These are phyloP conservation scores for Nasonia giraulti DNA, from an alignment of 1,140 invertebrate genomes.

Conservation along the genomic window DNA sequence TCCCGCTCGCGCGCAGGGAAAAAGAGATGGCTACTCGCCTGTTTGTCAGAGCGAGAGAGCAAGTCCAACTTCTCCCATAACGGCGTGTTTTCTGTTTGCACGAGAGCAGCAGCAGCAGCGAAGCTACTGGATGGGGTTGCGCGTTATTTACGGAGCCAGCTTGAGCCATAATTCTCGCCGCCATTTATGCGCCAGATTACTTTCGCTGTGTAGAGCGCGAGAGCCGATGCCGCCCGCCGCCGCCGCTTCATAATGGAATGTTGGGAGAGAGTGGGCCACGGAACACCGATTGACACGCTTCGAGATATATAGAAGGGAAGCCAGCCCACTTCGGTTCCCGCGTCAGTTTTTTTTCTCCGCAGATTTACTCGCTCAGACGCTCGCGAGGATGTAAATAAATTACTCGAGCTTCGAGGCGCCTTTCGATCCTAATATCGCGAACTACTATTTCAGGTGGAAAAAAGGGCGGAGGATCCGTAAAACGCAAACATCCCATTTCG, in stretches of 20 bases:
- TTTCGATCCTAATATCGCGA: too few relatives aligned
- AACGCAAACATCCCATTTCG: background rate
- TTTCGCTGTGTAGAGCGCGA: background rate
- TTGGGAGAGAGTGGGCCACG: background rate
- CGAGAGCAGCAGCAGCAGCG: constrained; percentile 7
- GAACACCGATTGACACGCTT: constrained; percentile 30
- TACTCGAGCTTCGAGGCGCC: background rate
- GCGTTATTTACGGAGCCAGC: constrained; percentile 26
- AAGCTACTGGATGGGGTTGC: constrained; percentile 8
- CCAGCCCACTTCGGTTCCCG: background rate
- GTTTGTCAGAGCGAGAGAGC: constrained; percentile 55
- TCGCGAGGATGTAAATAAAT: background rate
- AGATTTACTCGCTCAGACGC: background rate
- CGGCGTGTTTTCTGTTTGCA: constrained; percentile 60
- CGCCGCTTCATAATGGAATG: constrained; percentile 5
- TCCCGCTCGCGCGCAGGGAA: background rate
- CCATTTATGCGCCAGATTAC: constrained; percentile 43
- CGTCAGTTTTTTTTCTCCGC: too few relatives aligned
- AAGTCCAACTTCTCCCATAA: constrained; percentile 58
- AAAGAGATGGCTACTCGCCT: constrained; percentile 38
- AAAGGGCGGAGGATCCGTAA: background rate
- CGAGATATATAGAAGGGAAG: background rate
- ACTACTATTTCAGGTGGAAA: background rate
- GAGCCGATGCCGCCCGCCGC: background rate
- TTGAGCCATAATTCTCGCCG: constrained; percentile 37